Conservation (phyloP, 2,797 vertebrate species). For the Periophthalmus magnuspinnatus region DNA sequence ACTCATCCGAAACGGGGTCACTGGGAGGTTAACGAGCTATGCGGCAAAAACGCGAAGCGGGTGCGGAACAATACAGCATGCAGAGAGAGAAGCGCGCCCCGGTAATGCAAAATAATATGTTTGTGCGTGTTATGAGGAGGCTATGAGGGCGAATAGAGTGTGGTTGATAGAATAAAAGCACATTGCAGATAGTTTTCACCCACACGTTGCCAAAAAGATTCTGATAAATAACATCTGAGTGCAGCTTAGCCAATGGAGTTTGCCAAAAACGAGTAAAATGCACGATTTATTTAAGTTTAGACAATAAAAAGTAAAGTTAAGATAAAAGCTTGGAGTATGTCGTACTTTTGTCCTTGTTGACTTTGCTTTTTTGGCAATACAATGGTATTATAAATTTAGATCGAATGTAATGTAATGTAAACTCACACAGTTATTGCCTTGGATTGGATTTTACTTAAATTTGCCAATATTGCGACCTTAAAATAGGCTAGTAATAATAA, state of each 20-base stretch:
- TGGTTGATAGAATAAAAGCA: constrained; percentile 59
- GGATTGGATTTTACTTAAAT: background rate
- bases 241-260: constrained; percentile 1
- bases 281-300: background rate
- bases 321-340: background rate
- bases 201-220: background rate
- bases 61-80: constrained; percentile 73
- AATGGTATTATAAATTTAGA: background rate
- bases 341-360: background rate
- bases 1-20: constrained; percentile 83
- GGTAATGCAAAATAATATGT: constrained; percentile 57
- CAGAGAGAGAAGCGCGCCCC: constrained; percentile 31
- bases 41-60: constrained; percentile 80
- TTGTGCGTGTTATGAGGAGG: constrained; percentile 48
- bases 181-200: constrained; percentile 23
- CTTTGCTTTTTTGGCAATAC: background rate
- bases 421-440: background rate
- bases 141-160: constrained; percentile 45
- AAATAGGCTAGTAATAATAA: background rate
- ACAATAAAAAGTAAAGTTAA: constrained; percentile 4
- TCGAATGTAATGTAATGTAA: background rate
- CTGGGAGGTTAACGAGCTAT: constrained; percentile 93
- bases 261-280: background rate
- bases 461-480: background rate
- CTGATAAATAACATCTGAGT: constrained; percentile 1